Base-by-base conservation (phyloP, 2,888 invertebrate genomes). In the Chouioia cunea region DNA sequence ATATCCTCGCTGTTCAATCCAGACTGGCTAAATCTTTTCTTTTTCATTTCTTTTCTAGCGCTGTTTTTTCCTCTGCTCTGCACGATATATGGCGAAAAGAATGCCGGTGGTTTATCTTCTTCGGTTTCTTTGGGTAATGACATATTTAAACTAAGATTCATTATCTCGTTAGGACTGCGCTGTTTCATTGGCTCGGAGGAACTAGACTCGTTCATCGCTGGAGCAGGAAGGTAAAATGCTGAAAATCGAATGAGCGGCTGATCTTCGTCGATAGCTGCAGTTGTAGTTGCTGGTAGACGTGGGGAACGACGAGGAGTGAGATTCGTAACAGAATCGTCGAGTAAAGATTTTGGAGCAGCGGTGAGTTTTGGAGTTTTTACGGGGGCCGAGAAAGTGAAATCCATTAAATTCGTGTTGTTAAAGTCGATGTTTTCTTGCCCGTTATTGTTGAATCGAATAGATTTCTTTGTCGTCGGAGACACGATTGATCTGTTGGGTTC, bases 1-100 rank as follows among this genome's bases (percentile, higher is more conserved):
- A 81, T 80, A 12, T 78, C 74, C 2, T 76, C 66, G 4, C 65
- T 56, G 0, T 54, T n/a, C 0, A 81, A 65, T 15, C 80, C 79
- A 44, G 74, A 44, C 16, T 70, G 69, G 43, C 68, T 72, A 2
- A 69, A 65, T 4, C 75, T 66, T 15, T 77, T 77, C 0, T 76
- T 47, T 22, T 79, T 74, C 22, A 79, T 75, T 77, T 91, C 91
- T 57, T 86, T 88, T 44, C 90, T 85, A 0, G 89, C 89, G 75
- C 88, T 90, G 1, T 84, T 86, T 76, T 91, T 91, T 0, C 91
- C 91, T 22, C 91, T 82, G 0, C 89, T 89, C 64, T 88, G 78
- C 0, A 90, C 90, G 0, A 91, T 88, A 79, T 87, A 89, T 0
- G 90, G 91, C 73, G 84, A 85, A 56, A 79, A 83, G 2, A 75